phyloP scores from a whole-genome alignment of 2,113 vertebrate species.

The Thunnus thynnus region DNA sequence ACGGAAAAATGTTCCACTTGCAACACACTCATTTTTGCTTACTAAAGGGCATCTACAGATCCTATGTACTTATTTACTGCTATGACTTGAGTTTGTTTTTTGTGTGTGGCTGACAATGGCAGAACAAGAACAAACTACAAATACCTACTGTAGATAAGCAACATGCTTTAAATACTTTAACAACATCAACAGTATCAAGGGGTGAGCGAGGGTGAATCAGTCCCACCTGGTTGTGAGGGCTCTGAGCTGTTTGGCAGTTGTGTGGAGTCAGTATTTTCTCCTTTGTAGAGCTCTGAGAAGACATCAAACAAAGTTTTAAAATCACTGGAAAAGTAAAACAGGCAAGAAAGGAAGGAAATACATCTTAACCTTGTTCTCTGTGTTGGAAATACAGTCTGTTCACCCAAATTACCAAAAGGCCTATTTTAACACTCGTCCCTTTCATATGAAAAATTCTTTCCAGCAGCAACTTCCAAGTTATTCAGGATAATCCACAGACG shows the following conservation, averaged over 20 bases:
- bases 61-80: background rate
- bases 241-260: background rate
- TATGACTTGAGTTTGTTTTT: background rate
- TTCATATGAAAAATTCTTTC: no score
- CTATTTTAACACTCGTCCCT: background rate
- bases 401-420: background rate
- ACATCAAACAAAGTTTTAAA: background rate
- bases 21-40: constrained; percentile 16
- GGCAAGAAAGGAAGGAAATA: background rate
- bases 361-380: background rate
- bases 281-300: constrained; percentile 71
- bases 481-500: background rate
- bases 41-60: background rate
- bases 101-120: background rate
- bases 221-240: constrained; percentile 59
- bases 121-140: background rate
- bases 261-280: background rate
- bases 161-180: background rate
- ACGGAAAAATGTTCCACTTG: constrained; percentile 41
- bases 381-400: background rate
- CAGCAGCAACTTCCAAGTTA: background rate
- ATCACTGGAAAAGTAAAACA: background rate
- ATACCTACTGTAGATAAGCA: background rate
- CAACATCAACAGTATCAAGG: fast-evolving
- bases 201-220: background rate